A percentile compares a stretch with the other conserved stretches of the same genome.
These are phyloP conservation scores for Uloborus plumipes DNA, from an alignment of 2,888 invertebrate species.

Conservation along the genomic window DNA sequence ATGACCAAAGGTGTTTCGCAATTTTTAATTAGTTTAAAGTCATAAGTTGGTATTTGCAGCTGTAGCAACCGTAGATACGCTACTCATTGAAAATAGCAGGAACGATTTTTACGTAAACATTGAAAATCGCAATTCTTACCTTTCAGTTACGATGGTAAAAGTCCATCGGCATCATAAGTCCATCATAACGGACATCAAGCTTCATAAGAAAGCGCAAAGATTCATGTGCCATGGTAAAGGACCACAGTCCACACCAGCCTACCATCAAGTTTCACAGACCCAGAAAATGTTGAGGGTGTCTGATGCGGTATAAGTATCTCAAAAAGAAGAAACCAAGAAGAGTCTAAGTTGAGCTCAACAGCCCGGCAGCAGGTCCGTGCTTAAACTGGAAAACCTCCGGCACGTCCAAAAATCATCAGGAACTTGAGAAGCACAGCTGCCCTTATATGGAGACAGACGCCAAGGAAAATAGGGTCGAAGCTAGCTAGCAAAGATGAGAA, in stretches of 20 bases:
- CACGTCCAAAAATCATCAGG: slow-evolving; percentile 26
- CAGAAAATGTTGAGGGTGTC: background rate
- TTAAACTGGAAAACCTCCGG: slow-evolving; percentile 34
- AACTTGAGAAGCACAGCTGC: slow-evolving; percentile 38
- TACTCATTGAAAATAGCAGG: no score
- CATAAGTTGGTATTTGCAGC: no score
- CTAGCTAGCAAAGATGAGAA: slow-evolving; percentile 24
- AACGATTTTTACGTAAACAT: no score
- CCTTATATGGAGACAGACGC: slow-evolving; percentile 53
- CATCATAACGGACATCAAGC: no score
- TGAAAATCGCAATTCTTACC: no score
- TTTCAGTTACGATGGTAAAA: no score
- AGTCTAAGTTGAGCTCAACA: slow-evolving; percentile 18
- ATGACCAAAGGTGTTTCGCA: no score
- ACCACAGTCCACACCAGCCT: background rate
- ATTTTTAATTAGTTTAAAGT: no score
- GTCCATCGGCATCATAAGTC: no score
- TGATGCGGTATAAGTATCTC: background rate
- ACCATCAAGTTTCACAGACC: background rate
- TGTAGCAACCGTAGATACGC: no score
- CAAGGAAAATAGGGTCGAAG: slow-evolving; percentile 26
- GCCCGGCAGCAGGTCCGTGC: slow-evolving; percentile 19
- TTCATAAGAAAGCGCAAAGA: no score
- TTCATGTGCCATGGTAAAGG: no score
- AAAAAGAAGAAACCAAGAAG: slow-evolving; percentile 15